A percentile compares a stretch with the other conserved stretches of the same genome.
phyloP scores from a whole-genome alignment of 2,888 invertebrate genomes.

The Pecten maximus region DNA sequence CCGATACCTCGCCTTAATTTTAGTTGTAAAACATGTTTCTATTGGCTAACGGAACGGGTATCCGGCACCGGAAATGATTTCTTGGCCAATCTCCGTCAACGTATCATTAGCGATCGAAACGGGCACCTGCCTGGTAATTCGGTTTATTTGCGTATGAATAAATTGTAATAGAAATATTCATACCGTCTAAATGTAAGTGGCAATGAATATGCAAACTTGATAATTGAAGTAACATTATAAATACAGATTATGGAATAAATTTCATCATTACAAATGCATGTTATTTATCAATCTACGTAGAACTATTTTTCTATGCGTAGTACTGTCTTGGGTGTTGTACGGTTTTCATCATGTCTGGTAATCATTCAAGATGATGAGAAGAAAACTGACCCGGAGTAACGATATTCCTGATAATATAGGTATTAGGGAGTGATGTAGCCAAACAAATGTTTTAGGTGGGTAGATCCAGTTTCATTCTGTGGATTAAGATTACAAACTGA shows the following conservation, averaged over 20 bases:
- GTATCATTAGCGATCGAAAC: conserved; percentile 28
- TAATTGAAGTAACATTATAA: not conserved
- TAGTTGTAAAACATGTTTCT: not conserved
- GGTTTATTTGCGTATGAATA: not conserved
- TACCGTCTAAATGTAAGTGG: not conserved
- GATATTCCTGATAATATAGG: conserved; percentile 5
- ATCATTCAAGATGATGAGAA: conserved; percentile 28
- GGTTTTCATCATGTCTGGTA: conserved; percentile 35
- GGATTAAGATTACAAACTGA: not conserved
- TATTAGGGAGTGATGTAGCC: conserved; percentile 24
- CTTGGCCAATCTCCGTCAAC: not conserved
- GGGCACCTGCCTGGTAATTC: conserved; percentile 32
- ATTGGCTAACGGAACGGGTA: not conserved
- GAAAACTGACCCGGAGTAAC: not conserved
- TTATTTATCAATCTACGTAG: not conserved
- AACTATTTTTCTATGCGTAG: not conserved
- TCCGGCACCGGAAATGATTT: conserved; percentile 5
- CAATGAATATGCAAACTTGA: not conserved
- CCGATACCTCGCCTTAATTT: not conserved
- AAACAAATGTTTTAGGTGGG: not conserved
- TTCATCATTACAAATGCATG: not conserved
- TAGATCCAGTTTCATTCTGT: conserved; percentile 7
- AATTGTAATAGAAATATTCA: not conserved
- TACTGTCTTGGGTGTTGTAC: conserved; percentile 22
- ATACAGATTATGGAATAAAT: not conserved